Percentiles rank a stretch among this genome's conserved stretches.
These are phyloP conservation scores for Chionis minor DNA, from an alignment of 2,113 vertebrate species.

Conservation along the genomic window DNA sequence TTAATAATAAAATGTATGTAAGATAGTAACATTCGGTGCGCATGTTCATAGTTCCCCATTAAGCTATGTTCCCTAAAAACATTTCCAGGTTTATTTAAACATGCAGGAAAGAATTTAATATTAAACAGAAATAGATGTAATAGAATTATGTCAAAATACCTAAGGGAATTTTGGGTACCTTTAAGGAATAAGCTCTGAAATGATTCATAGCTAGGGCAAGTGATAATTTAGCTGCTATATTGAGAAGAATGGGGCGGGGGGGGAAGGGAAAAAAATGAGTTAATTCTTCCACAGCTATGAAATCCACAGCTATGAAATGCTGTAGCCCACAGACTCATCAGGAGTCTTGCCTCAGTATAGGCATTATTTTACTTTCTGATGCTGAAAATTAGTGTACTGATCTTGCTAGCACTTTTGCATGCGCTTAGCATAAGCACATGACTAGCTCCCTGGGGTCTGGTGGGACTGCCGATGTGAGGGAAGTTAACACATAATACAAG, in stretches of 20 bases:
- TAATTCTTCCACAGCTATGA: constrained; percentile 31
- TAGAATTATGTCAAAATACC: constrained; percentile 74
- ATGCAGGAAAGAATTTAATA: constrained; percentile 62
- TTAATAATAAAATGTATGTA: constrained; percentile 43
- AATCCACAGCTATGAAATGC: not conserved
- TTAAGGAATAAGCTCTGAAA: constrained; percentile 65
- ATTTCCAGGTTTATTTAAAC: constrained; percentile 69
- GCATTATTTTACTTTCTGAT: constrained; percentile 33
- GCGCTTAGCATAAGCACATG: not conserved
- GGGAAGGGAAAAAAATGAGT: not conserved
- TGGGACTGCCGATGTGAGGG: not conserved
- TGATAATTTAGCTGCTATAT: constrained; percentile 69
- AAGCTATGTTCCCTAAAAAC: constrained; percentile 43
- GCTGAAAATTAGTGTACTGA: constrained; percentile 37
- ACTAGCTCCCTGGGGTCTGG: not conserved
- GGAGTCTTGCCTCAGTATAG: not conserved
- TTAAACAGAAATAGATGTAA: constrained; percentile 74
- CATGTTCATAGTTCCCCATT: constrained; percentile 25
- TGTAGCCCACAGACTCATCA: not conserved
- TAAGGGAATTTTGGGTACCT: constrained; percentile 68
- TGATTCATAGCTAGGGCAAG: constrained; percentile 51
- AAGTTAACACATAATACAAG: not conserved
- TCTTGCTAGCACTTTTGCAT: constrained; percentile 1
- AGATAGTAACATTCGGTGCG: not conserved
- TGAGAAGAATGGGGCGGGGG: not conserved